Percentiles rank a stretch among this genome's conserved stretches.
Conservation (phyloP, 1,140 invertebrate genomes). For the Adoxophyes honmai region DNA sequence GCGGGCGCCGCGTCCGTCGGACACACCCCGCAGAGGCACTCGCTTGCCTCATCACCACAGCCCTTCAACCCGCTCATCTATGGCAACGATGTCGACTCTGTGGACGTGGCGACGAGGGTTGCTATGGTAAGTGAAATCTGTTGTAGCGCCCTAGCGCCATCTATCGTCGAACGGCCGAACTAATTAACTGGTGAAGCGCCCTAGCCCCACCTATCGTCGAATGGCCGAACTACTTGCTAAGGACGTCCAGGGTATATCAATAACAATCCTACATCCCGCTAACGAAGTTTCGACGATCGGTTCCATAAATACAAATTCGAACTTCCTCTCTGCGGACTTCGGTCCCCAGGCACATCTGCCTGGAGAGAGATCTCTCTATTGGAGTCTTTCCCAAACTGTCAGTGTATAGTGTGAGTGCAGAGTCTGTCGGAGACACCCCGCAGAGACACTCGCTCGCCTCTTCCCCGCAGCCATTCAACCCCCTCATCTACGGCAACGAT, state of each 20-base stretch:
- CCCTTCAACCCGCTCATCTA: conserved; percentile 92
- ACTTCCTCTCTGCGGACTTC: too few relatives aligned
- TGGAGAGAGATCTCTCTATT: too few relatives aligned
- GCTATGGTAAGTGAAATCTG: conserved; percentile 90
- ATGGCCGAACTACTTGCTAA: too few relatives aligned
- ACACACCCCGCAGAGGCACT: conserved; percentile 45
- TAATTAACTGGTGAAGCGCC: neutral
- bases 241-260: too few relatives aligned
- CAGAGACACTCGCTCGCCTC: conserved; percentile 53
- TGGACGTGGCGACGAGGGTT: conserved; percentile 98
- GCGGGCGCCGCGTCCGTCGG: conserved; percentile 34
- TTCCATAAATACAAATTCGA: too few relatives aligned
- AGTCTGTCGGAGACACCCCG: conserved; percentile 40
- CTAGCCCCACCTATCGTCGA: too few relatives aligned
- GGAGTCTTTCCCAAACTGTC: too few relatives aligned
- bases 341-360: too few relatives aligned
- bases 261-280: too few relatives aligned
- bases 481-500: conserved; percentile 96
- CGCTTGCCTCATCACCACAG: conserved; percentile 57
- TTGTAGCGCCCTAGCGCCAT: neutral
- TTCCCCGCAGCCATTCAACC: conserved; percentile 81
- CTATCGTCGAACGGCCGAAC: neutral
- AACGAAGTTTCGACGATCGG: too few relatives aligned
- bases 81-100: conserved; percentile 97
- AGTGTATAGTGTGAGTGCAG: conserved; percentile 27